A percentile compares a stretch with the other conserved stretches of the same genome.
Evolutionary conservation across 2,888 invertebrate species (phyloP).

Genomic region (Caenorhabditis angaria): DNA sequence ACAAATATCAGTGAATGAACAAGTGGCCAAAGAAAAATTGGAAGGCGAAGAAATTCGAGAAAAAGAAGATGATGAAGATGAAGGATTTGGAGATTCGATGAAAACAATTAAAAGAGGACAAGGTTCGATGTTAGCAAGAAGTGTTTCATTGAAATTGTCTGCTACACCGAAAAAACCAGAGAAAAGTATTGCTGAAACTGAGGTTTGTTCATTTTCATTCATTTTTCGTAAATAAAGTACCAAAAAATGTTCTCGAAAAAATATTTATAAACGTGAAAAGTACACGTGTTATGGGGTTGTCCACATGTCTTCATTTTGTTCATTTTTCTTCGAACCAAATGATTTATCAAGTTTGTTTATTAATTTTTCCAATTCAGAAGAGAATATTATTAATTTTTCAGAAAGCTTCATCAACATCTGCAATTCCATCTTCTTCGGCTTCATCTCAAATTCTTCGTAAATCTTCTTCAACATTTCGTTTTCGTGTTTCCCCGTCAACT

Average conservation of each 20-base stretch:
- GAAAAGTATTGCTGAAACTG: slow-evolving; percentile 16
- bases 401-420: slow-evolving; percentile 36
- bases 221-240: neutral
- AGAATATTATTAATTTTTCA: too few relatives aligned
- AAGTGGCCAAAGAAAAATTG: slow-evolving; percentile 7
- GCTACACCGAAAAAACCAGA: slow-evolving; percentile 9
- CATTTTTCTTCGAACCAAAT: neutral
- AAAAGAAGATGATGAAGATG: slow-evolving; percentile 29
- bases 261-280: neutral
- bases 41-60: neutral
- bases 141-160: slow-evolving; percentile 31
- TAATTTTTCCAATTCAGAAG: too few relatives aligned
- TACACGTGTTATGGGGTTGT: too few relatives aligned
- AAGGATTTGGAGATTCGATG: slow-evolving; percentile 25
- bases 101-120: slow-evolving; percentile 39
- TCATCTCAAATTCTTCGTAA: too few relatives aligned
- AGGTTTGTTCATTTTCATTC: slow-evolving; percentile 13
- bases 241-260: neutral
- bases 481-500: slow-evolving; percentile 34
- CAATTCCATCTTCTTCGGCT: slow-evolving; percentile 37
- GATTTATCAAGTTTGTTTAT: neutral
- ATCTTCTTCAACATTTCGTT: slow-evolving; percentile 24
- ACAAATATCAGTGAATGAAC: slow-evolving; percentile 39
- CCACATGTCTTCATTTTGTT: too few relatives aligned
- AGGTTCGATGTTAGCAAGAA: slow-evolving; percentile 18